These are phyloP conservation scores for Hylia prasina DNA, from an alignment of 2,113 vertebrate genomes.

Conservation along the genomic window DNA sequence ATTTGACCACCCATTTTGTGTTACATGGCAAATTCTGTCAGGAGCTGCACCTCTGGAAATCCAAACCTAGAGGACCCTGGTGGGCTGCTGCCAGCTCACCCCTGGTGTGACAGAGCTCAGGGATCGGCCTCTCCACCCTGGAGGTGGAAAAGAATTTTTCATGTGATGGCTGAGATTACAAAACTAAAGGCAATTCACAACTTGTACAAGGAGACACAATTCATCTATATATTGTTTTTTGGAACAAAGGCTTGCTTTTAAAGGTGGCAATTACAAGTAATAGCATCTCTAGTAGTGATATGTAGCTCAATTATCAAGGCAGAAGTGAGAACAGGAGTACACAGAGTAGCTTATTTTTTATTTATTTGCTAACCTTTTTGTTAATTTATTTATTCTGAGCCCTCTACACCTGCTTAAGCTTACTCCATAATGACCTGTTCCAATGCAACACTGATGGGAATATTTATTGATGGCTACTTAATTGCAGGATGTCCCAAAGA, in stretches of 20 bases:
- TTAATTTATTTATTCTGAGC: not conserved
- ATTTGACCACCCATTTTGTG: not conserved
- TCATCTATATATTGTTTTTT: not conserved
- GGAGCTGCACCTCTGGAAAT: not conserved
- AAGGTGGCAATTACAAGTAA: slow-evolving; percentile 22
- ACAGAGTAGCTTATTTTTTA: not conserved
- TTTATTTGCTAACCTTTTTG: not conserved
- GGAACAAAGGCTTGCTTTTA: slow-evolving; percentile 15
- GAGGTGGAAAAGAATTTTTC: not conserved
- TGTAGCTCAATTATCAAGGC: slow-evolving; percentile 12
- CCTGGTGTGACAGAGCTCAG: fast-evolving
- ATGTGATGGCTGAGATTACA: not conserved
- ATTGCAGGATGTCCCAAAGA: slow-evolving; percentile 19
- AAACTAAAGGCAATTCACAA: not conserved
- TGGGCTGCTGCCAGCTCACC: not conserved
- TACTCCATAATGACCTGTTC: not conserved
- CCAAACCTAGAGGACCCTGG: not conserved
- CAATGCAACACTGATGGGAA: not conserved
- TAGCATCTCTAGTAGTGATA: slow-evolving; percentile 24
- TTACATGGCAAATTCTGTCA: not conserved
- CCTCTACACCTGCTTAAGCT: slow-evolving; percentile 5
- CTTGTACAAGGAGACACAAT: not conserved
- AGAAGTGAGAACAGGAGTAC: not conserved
- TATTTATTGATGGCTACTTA: slow-evolving; percentile 37
- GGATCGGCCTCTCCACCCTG: not conserved